Conservation (phyloP, 2,113 vertebrate genomes). For the Odobenus rosmarus region DNA sequence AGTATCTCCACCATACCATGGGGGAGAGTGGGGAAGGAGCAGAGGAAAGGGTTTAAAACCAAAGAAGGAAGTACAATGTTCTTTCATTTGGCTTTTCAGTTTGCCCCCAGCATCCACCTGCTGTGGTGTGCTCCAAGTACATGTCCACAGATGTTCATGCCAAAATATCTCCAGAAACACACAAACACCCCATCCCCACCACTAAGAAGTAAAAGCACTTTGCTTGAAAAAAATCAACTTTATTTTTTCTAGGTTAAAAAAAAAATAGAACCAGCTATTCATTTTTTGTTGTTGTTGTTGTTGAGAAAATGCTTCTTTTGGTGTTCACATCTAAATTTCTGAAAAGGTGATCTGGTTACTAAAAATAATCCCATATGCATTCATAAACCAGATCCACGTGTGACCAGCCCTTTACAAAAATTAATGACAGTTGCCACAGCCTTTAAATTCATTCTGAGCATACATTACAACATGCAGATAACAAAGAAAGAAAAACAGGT, state of each 20-base stretch:
- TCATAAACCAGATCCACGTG: conserved; percentile 69
- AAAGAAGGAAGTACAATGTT: background rate
- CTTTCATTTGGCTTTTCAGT: background rate
- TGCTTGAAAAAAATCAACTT: conserved; percentile 77
- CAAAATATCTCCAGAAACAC: background rate
- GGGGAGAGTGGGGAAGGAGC: background rate
- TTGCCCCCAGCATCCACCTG: background rate
- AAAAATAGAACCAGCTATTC: conserved; percentile 78
- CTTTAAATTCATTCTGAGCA: conserved; percentile 70
- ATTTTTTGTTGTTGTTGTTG: conserved; percentile 46
- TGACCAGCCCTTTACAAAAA: conserved; percentile 79
- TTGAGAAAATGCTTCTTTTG: conserved; percentile 79
- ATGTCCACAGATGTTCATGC: background rate
- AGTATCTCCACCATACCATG: background rate
- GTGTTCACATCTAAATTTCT: conserved; percentile 70
- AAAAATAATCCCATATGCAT: conserved; percentile 49
- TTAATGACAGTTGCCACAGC: conserved; percentile 31
- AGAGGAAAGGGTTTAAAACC: background rate
- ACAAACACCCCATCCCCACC: background rate
- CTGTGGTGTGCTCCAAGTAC: background rate
- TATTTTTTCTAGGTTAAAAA: conserved; percentile 79
- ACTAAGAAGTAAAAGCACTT: conserved; percentile 74
- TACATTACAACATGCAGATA: conserved; percentile 65
- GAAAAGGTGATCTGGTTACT: conserved; percentile 76
- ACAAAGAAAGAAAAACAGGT: conserved; percentile 42